phyloP scores from a whole-genome alignment of 2,888 invertebrate genomes.

The Trissoscelio sp. region DNA sequence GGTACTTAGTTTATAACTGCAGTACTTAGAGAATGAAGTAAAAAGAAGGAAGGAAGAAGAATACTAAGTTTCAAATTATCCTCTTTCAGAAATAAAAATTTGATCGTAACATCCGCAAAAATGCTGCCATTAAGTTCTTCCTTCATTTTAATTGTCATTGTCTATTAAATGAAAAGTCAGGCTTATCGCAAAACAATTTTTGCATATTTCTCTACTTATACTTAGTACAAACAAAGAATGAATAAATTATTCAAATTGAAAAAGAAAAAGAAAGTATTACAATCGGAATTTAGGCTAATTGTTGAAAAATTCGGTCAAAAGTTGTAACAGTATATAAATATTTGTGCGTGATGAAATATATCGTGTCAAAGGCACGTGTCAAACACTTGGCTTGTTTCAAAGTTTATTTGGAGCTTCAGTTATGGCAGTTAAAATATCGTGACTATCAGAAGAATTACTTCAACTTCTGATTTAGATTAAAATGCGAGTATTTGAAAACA shows the following conservation, averaged over 20 bases:
- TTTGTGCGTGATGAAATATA: conserved; percentile 19
- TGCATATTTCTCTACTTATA: no score
- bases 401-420: not conserved
- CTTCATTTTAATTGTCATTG: not conserved
- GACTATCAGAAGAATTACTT: not conserved
- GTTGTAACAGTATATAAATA: not conserved
- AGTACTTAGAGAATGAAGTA: not conserved
- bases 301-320: conserved; percentile 3
- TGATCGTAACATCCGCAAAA: not conserved
- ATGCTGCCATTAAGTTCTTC: not conserved
- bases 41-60: not conserved
- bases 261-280: no score
- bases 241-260: not conserved
- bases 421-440: not conserved
- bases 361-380: conserved; percentile 8
- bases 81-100: not conserved
- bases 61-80: not conserved
- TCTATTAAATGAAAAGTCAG: not conserved
- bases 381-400: conserved; percentile 17
- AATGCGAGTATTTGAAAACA: not conserved
- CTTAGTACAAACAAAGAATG: not conserved
- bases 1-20: not conserved
- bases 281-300: conserved; percentile 12
- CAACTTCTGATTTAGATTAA: not conserved
- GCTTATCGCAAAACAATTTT: not conserved